These are phyloP conservation scores for Bos indicus DNA, from an alignment of 2,113 vertebrate genomes.

Conservation along the genomic window DNA sequence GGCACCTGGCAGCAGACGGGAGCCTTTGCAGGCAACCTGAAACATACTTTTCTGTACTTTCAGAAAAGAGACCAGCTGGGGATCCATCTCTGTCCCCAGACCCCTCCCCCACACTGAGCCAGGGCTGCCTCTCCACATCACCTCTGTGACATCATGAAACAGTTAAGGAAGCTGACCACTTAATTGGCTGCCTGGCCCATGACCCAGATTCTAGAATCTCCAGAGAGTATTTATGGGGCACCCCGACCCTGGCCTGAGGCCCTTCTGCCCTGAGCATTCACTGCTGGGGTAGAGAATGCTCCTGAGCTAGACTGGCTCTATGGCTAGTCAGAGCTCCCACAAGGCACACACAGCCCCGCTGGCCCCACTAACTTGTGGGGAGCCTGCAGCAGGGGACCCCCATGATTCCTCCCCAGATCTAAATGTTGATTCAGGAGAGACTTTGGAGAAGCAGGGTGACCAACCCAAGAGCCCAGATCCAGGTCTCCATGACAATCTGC, in stretches of 20 bases:
- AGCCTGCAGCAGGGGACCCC: accelerated
- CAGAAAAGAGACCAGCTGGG: neutral
- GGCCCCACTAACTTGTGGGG: neutral
- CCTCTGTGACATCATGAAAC: neutral
- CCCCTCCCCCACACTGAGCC: neutral
- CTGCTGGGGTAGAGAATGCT: neutral
- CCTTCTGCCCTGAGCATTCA: neutral
- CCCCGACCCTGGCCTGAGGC: neutral
- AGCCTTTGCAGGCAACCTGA: neutral
- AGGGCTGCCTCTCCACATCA: neutral
- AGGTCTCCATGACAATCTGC: neutral
- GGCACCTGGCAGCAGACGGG: neutral
- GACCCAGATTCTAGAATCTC: neutral
- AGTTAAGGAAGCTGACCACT: neutral
- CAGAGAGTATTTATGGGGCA: neutral
- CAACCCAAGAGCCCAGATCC: neutral
- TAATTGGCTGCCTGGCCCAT: neutral
- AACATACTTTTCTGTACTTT: neutral
- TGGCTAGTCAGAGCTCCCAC: neutral
- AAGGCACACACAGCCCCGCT: accelerated
- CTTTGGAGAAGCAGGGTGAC: accelerated
- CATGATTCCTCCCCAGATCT: accelerated
- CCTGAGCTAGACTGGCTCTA: neutral
- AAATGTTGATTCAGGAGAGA: neutral
- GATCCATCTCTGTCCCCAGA: neutral